Percentiles rank a stretch among this genome's conserved stretches.
These are phyloP conservation scores for Odontomyia ornata DNA, from an alignment of 2,888 invertebrate genomes.

Conservation along the genomic window DNA sequence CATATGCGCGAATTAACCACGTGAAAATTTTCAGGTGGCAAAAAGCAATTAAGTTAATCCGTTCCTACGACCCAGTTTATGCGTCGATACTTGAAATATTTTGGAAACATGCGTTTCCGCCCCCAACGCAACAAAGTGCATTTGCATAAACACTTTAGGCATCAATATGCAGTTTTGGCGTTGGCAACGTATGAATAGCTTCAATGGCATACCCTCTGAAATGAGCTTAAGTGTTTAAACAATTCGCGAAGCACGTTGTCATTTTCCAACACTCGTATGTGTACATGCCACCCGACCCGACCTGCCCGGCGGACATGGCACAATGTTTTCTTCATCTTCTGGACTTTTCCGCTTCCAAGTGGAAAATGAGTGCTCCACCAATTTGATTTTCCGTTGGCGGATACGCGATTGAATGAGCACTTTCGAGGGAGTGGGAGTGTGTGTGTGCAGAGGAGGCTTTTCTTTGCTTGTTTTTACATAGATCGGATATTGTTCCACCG, in stretches of 20 bases:
- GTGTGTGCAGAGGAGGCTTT: neutral
- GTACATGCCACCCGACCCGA: neutral
- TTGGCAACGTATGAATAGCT: neutral
- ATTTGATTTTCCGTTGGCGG: constrained; percentile 1
- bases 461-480: neutral
- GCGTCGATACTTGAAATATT: neutral
- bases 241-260: neutral
- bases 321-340: constrained; percentile 17
- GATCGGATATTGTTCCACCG: constrained; percentile 24
- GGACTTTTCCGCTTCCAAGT: neutral
- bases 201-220: neutral
- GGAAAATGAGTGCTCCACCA: neutral
- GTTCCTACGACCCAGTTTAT: too few relatives aligned
- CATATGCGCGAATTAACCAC: too few relatives aligned
- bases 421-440: neutral
- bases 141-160: neutral
- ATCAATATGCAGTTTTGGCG: neutral
- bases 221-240: neutral
- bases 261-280: neutral
- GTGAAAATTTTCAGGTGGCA: too few relatives aligned
- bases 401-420: too few relatives aligned
- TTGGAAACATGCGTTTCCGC: neutral
- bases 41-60: too few relatives aligned
- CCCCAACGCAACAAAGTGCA: neutral
- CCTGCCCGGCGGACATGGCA: too few relatives aligned